Percentiles rank a stretch among this genome's conserved stretches.
phyloP scores from a whole-genome alignment of 2,797 vertebrate genomes.

The Silurus lanzhouensis region DNA sequence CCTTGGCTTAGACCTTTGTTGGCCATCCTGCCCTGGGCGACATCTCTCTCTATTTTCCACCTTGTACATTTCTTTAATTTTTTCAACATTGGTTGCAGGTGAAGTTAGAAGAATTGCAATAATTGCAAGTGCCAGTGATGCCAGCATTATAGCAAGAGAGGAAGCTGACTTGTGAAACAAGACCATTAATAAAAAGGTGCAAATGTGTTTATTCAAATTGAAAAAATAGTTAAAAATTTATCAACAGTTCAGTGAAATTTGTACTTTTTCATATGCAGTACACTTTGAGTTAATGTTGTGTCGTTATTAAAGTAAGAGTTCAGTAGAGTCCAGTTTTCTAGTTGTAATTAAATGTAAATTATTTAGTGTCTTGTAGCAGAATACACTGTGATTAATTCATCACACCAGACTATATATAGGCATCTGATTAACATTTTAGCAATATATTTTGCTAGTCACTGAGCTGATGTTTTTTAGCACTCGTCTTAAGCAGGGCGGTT shows the following conservation, averaged over 20 bases:
- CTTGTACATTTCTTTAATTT: conserved; percentile 67
- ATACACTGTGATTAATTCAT: too few species aligned
- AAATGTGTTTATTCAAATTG: conserved; percentile 48
- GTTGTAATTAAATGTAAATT: background rate
- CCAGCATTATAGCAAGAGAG: conserved; percentile 31
- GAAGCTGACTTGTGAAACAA: background rate
- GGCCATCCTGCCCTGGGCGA: conserved; percentile 60
- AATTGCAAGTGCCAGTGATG: conserved; percentile 62
- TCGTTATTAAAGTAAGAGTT: background rate
- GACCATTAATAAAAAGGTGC: conserved; percentile 26
- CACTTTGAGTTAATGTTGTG: background rate
- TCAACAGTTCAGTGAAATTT: too few species aligned
- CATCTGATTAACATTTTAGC: background rate
- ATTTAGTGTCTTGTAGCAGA: background rate
- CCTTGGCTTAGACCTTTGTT: conserved; percentile 63
- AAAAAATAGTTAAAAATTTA: background rate
- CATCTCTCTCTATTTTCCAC: conserved; percentile 71
- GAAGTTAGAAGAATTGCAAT: conserved; percentile 66
- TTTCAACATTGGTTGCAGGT: conserved; percentile 77
- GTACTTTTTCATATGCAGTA: too few species aligned
- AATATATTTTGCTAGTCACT: background rate
- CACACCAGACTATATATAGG: too few species aligned
- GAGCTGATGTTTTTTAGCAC: background rate
- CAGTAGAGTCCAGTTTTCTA: background rate
- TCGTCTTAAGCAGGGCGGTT: background rate